Evolutionary conservation across 2,797 vertebrate species (phyloP), one percentile per base, ranked within the genome.

Genomic region (Sebastes flavidus): DNA sequence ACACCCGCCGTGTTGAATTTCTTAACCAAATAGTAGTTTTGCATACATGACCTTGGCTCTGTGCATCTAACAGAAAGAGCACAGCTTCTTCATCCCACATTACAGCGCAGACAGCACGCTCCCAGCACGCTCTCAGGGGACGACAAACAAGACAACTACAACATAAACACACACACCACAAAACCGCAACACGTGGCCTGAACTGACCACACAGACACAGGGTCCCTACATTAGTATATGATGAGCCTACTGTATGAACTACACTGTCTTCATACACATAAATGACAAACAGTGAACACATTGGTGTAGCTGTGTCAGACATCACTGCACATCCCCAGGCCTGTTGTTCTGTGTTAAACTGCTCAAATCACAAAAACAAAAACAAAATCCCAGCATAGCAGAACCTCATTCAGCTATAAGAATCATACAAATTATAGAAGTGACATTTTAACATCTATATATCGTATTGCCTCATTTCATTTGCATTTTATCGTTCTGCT

Each of bases 111-210:
- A 62, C 66, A 83, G 65, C 70, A 6, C 34, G 8, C 34, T 65
- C 34, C 16, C 59, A 3, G 5, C 46, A 73, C 63, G 55, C 55
- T 83, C 90, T 84, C 83, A 24, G 22, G 84, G 81, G 87, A 88
- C 1, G 18, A 30, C 75, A 87, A 80, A 81, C 68, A 63, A 85
- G 68, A 65, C 74, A 77, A 68, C 68, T 67, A 72, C 75, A 86
- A 82, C 65, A 67, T 38, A 80, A 77, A 82, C 66, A 83, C 68
- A 81, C 60, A 58, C 70, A 72, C 81, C 86, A 70, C 88, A 90
- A 90, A 78, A 84, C 89, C 81, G 16, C 88, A 89, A 75, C 71
- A 78, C 65, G 56, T 8, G 5, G 58, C 68, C 73, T 20, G 20
- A 20, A 72, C 3, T 66, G 24, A 87, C 80, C 82, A 69, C 72